phyloP scores from a whole-genome alignment of 2,888 invertebrate genomes.

The Synergus laeviventris region DNA sequence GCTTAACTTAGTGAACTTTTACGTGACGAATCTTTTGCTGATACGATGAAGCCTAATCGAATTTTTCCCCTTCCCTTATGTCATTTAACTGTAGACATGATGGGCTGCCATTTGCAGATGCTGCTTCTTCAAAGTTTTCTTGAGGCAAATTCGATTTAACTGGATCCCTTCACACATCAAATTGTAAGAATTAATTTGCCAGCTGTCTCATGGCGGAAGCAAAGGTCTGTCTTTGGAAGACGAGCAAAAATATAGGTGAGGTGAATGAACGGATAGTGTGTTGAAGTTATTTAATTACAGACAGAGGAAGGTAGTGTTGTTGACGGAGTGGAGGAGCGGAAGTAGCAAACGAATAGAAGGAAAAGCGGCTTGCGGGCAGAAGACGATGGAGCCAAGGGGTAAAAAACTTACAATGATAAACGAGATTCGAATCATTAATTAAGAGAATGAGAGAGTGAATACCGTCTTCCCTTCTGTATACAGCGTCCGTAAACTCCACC shows the following conservation, averaged over 20 bases:
- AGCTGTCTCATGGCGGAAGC: slow-evolving; percentile 52
- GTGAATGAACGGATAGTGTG: slow-evolving; percentile 70
- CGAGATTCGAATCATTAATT: slow-evolving; percentile 69
- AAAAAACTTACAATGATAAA: slow-evolving; percentile 61
- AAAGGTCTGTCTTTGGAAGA: slow-evolving; percentile 24
- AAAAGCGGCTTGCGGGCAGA: slow-evolving; percentile 22
- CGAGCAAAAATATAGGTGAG: slow-evolving; percentile 53
- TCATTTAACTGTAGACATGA: not conserved
- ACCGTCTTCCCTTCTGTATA: slow-evolving; percentile 41
- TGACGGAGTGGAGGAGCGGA: slow-evolving; percentile 20
- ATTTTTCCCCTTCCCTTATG: not conserved
- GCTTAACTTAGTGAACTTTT: not conserved
- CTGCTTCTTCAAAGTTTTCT: not conserved
- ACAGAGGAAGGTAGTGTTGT: slow-evolving; percentile 49
- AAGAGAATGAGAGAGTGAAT: slow-evolving; percentile 50
- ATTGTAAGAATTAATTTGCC: slow-evolving; percentile 54
- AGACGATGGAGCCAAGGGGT: slow-evolving; percentile 42
- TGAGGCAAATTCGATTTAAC: not conserved
- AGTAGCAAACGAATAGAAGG: slow-evolving; percentile 28
- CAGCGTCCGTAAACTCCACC: slow-evolving; percentile 13
- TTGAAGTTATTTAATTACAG: slow-evolving; percentile 73
- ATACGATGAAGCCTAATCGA: not conserved
- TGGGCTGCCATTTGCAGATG: not conserved
- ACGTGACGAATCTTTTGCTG: not conserved
- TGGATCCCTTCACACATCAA: slow-evolving; percentile 50